phyloP scores from a whole-genome alignment of 2,113 vertebrate genomes.

The Gadus macrocephalus region DNA sequence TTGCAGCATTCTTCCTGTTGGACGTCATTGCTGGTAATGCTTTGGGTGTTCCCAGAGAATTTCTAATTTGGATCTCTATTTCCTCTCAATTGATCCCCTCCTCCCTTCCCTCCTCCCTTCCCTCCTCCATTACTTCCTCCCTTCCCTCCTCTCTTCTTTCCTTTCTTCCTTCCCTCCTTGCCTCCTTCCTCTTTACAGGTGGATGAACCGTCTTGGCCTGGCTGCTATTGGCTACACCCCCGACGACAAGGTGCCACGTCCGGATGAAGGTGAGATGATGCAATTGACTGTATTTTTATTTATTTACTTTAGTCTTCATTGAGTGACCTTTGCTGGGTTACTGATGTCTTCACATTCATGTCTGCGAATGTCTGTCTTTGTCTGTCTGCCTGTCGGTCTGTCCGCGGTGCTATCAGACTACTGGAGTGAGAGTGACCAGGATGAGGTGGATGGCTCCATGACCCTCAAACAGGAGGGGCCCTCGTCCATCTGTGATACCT shows the following conservation, averaged over 20 bases:
- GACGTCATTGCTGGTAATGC: too few relatives aligned
- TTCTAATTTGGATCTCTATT: constrained; percentile 25
- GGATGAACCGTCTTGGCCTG: constrained; percentile 90
- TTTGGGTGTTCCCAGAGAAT: too few relatives aligned
- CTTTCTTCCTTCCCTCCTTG: background rate
- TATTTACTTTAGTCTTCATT: background rate
- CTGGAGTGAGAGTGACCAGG: constrained; percentile 93
- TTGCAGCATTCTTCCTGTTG: too few relatives aligned
- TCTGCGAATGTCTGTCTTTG: background rate
- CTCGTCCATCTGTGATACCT: constrained; percentile 76
- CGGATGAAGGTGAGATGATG: constrained; percentile 81
- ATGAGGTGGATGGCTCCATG: constrained; percentile 84
- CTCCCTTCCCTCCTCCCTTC: background rate
- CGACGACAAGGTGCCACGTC: constrained; percentile 86
- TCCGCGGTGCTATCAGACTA: constrained; percentile 73
- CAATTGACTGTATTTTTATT: background rate
- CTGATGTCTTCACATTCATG: background rate
- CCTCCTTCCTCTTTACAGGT: constrained; percentile 62
- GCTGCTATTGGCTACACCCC: constrained; percentile 91
- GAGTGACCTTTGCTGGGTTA: background rate
- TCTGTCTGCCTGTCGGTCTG: background rate
- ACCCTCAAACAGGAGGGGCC: constrained; percentile 87
- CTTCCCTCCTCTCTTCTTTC: background rate
- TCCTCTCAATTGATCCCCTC: constrained; percentile 23
- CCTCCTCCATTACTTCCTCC: background rate